Conservation (phyloP, 2,113 vertebrate species). For the Toxostoma redivivum region DNA sequence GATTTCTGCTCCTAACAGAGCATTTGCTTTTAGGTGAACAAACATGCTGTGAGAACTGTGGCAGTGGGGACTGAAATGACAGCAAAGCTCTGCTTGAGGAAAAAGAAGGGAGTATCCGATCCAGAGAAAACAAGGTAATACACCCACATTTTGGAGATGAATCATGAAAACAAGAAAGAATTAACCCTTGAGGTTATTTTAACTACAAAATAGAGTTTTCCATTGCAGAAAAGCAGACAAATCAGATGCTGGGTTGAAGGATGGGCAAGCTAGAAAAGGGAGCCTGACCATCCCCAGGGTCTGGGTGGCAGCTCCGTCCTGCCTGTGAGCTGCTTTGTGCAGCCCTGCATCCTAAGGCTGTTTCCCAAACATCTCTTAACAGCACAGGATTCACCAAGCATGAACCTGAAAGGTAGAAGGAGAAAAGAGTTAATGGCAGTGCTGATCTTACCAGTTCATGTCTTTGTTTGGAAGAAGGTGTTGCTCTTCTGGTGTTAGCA, state of each 20-base stretch:
- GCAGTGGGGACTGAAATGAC: background rate
- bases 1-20: background rate
- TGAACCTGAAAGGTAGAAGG: background rate
- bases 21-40: background rate
- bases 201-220: background rate
- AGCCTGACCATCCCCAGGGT: background rate
- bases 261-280: background rate
- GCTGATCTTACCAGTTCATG: background rate
- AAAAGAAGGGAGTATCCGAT: background rate
- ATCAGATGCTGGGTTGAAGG: background rate
- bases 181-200: background rate
- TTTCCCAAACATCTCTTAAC: background rate
- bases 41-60: fast-evolving
- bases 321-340: background rate
- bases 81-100: background rate
- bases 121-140: background rate
- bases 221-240: background rate
- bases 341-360: background rate
- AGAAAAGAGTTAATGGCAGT: background rate
- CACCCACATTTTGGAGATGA: background rate
- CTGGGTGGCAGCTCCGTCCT: background rate
- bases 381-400: background rate
- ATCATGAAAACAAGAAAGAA: background rate
- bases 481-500: background rate
- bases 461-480: background rate